Conservation (phyloP, 1,140 invertebrate genomes). For the Drosophila ohnishii region DNA sequence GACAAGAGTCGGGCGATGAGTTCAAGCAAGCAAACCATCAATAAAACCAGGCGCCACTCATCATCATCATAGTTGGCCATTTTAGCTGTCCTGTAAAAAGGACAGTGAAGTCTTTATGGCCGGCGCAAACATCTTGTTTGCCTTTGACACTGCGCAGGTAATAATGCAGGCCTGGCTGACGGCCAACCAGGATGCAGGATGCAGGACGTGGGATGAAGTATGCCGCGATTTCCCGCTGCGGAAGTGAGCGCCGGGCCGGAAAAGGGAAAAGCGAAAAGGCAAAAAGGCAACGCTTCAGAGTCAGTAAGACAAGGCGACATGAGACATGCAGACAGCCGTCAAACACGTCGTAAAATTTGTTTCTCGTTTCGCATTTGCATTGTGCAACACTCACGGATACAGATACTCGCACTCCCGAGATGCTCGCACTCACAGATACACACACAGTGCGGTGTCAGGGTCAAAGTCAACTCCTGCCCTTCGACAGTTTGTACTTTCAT, state of each 20-base stretch:
- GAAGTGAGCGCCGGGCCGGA: slow-evolving; percentile 60
- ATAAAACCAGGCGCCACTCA: slow-evolving; percentile 41
- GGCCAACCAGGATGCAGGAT: slow-evolving; percentile 40
- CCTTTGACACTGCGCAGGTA: slow-evolving; percentile 76
- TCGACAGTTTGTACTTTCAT: slow-evolving; percentile 68
- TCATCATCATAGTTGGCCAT: slow-evolving; percentile 24
- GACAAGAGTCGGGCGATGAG: not conserved
- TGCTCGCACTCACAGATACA: slow-evolving; percentile 14
- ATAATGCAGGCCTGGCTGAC: slow-evolving; percentile 57
- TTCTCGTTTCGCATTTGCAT: slow-evolving; percentile 79
- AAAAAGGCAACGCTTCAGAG: slow-evolving; percentile 18
- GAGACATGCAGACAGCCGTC: slow-evolving; percentile 63
- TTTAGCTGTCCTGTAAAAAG: slow-evolving; percentile 29
- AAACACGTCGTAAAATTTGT: slow-evolving; percentile 81
- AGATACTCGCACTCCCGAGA: slow-evolving; percentile 25
- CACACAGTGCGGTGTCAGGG: slow-evolving; percentile 58
- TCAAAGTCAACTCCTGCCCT: slow-evolving; percentile 72
- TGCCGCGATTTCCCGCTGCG: slow-evolving; percentile 49
- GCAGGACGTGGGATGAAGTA: slow-evolving; percentile 31
- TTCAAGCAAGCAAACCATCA: slow-evolving; percentile 10
- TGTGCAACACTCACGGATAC: slow-evolving; percentile 58
- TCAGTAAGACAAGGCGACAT: slow-evolving; percentile 40
- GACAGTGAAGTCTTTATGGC: slow-evolving; percentile 55
- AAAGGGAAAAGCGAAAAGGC: slow-evolving; percentile 23
- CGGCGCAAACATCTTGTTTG: slow-evolving; percentile 78